A percentile compares a stretch with the other conserved stretches of the same genome.
These are phyloP conservation scores for Aptenodytes patagonicus DNA, from an alignment of 2,113 vertebrate genomes.

Conservation along the genomic window DNA sequence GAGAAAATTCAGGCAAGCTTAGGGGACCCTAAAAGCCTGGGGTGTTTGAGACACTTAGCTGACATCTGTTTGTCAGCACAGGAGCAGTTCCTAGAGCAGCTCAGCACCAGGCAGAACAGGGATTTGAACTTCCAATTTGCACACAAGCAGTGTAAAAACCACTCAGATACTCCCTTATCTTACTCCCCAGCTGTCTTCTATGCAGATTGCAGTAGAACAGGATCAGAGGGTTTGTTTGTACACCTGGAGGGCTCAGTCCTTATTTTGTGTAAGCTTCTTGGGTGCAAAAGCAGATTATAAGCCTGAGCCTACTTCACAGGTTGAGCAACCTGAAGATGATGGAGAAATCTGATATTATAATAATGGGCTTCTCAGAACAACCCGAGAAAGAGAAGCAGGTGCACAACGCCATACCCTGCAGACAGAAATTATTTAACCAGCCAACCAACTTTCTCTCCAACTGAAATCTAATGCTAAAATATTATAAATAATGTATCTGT, in stretches of 20 bases:
- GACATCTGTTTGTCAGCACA: neutral
- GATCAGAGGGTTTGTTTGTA: neutral
- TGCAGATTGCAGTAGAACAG: neutral
- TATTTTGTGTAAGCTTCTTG: neutral
- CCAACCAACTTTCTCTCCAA: neutral
- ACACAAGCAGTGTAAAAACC: neutral
- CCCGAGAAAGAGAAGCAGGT: neutral
- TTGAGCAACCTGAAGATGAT: neutral
- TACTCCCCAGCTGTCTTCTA: neutral
- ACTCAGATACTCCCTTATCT: neutral
- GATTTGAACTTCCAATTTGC: neutral
- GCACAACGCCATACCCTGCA: neutral
- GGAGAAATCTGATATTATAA: neutral
- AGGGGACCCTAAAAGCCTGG: neutral
- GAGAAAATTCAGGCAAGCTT: neutral
- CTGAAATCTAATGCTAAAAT: neutral
- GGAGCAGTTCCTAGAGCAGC: neutral
- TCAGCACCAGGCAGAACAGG: neutral
- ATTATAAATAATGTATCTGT: neutral
- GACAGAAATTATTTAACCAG: neutral
- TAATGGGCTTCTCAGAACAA: neutral
- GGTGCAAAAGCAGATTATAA: neutral
- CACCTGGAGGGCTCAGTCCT: neutral
- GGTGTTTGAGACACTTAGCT: neutral
- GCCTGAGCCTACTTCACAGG: neutral